These are phyloP conservation scores for Leptobrachium leishanense DNA, from an alignment of 2,113 vertebrate species.

Conservation along the genomic window DNA sequence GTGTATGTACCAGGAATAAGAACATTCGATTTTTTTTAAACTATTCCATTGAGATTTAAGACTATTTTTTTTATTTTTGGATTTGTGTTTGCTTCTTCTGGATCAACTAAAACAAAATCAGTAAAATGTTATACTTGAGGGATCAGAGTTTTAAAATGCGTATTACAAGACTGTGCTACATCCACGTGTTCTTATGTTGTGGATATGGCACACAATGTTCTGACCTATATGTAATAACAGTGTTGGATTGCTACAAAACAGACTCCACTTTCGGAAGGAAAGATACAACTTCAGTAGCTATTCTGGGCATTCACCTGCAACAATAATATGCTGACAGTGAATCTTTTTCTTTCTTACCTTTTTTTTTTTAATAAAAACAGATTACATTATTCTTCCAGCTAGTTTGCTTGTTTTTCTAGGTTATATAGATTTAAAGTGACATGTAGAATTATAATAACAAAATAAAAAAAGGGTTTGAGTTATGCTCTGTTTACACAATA, in stretches of 20 bases:
- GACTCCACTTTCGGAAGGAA: neutral
- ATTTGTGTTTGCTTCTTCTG: no score
- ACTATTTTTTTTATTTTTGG: no score
- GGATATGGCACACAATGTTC: neutral
- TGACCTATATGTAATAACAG: constrained; percentile 30
- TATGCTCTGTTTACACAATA: no score
- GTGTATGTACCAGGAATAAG: no score
- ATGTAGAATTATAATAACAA: neutral
- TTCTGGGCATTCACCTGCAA: constrained; percentile 39
- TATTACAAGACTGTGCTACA: constrained; percentile 5
- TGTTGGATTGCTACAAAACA: constrained; percentile 14
- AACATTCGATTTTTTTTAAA: no score
- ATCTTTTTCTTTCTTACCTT: neutral
- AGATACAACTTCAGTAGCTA: constrained; percentile 15
- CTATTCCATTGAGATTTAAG: no score
- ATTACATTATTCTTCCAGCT: constrained; percentile 12
- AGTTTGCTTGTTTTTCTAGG: neutral
- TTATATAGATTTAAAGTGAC: neutral
- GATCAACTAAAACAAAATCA: no score
- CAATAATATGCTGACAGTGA: constrained; percentile 35
- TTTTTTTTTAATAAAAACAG: neutral
- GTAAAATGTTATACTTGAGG: no score
- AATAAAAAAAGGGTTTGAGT: neutral
- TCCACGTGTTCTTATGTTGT: neutral
- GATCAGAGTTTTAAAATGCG: neutral